phyloP scores from a whole-genome alignment of 1,140 invertebrate genomes.

The Belonocnema kinseyi region DNA sequence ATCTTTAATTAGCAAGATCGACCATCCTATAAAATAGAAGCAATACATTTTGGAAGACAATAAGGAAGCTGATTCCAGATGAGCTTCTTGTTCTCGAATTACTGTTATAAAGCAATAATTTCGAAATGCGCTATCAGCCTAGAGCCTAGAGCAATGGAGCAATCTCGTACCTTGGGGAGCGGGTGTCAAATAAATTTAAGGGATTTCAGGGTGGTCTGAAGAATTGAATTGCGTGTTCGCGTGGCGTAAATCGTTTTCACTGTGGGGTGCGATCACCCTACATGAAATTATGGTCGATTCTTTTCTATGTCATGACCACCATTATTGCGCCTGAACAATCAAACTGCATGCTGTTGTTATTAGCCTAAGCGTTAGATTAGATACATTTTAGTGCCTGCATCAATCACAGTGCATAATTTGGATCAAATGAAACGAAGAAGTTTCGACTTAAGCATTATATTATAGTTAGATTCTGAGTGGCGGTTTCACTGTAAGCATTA shows the following conservation, averaged over 20 bases:
- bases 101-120: no score
- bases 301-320: slow-evolving; percentile 23
- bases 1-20: no score
- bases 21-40: no score
- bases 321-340: slow-evolving; percentile 11
- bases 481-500: no score
- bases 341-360: background rate
- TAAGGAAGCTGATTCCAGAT: no score
- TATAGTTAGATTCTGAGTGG: no score
- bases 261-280: slow-evolving; percentile 12
- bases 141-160: slow-evolving; percentile 19
- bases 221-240: slow-evolving; percentile 26
- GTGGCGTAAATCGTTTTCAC: slow-evolving; percentile 3
- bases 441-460: no score
- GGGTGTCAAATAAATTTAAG: slow-evolving; percentile 23
- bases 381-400: background rate
- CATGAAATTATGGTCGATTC: slow-evolving; percentile 12
- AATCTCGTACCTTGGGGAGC: background rate
- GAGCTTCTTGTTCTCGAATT: no score
- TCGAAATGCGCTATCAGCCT: background rate
- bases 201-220: slow-evolving; percentile 7
- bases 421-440: background rate
- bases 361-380: background rate
- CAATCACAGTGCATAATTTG: slow-evolving; percentile 1
- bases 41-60: no score